Conservation (phyloP, 1,140 invertebrate genomes). For the Polyergus mexicanus region DNA sequence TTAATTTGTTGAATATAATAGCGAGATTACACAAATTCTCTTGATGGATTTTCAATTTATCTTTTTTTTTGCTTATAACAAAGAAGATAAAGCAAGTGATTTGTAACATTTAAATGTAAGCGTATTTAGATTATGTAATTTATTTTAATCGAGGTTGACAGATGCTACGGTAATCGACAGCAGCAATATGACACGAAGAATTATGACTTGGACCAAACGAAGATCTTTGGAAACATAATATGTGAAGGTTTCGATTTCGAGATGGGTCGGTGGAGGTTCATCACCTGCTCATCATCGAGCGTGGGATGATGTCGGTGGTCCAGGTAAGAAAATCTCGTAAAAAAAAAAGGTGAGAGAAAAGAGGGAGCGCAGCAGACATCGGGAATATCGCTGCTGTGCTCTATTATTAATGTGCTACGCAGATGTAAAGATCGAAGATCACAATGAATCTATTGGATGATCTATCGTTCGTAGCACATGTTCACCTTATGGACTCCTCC, state of each 20-base stretch:
- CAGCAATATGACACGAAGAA: slow-evolving; percentile 49
- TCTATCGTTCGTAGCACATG: slow-evolving; percentile 67
- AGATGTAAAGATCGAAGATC: slow-evolving; percentile 68
- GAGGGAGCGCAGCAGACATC: slow-evolving; percentile 50
- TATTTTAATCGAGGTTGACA: slow-evolving; percentile 25
- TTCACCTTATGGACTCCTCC: slow-evolving; percentile 32
- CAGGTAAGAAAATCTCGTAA: slow-evolving; percentile 71
- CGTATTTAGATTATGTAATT: background rate
- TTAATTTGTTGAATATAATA: background rate
- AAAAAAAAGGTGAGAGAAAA: slow-evolving; percentile 73
- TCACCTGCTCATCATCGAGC: slow-evolving; percentile 81
- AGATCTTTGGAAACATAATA: slow-evolving; percentile 62
- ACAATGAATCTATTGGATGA: slow-evolving; percentile 64
- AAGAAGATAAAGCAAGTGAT: background rate
- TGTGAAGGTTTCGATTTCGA: slow-evolving; percentile 36
- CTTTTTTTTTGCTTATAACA: background rate
- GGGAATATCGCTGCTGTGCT: slow-evolving; percentile 72
- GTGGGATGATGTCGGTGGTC: slow-evolving; percentile 79
- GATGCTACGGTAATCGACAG: slow-evolving; percentile 63
- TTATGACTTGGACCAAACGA: slow-evolving; percentile 67
- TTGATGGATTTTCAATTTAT: background rate
- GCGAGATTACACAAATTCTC: background rate
- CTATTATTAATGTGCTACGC: slow-evolving; percentile 79
- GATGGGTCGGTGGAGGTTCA: slow-evolving; percentile 63
- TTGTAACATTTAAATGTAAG: too few relatives aligned